These are phyloP conservation scores for Chondrilla cf. caribensis DNA, from an alignment of 37 sponge, comb jelly and placozoan species.

Conservation along the genomic window DNA sequence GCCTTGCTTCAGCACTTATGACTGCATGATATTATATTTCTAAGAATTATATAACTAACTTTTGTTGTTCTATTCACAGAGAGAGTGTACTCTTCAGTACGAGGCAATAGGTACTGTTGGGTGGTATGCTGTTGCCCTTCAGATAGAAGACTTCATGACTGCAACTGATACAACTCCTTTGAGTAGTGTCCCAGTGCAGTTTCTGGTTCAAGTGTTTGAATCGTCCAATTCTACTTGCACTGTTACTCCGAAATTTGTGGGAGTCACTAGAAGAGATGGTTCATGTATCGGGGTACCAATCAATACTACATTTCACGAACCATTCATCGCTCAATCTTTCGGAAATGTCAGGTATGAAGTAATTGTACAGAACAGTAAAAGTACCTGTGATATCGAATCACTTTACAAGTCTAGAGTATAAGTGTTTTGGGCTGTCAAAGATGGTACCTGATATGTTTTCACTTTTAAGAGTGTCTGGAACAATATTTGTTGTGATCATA, in stretches of 20 bases:
- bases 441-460: not conserved
- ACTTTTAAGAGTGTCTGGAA: too few species aligned
- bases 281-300: conserved; percentile 13
- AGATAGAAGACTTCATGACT: conserved; percentile 43
- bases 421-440: too few species aligned
- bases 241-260: not conserved
- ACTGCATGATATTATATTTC: too few species aligned
- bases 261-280: not conserved
- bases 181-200: conserved; percentile 53
- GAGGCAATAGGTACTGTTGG: conserved; percentile 24
- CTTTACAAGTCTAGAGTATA: too few species aligned
- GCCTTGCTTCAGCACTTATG: too few species aligned
- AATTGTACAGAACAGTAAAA: conserved; percentile 5
- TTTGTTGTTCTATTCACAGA: not conserved
- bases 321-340: too few species aligned
- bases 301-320: not conserved
- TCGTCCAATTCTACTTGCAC: conserved; percentile 2
- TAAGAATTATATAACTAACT: too few species aligned
- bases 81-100: not conserved
- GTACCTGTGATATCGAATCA: too few species aligned
- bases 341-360: not conserved
- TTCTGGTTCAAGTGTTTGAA: conserved; percentile 33
- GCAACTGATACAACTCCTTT: not conserved
- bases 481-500: too few species aligned
- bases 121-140: conserved; percentile 35